These are phyloP conservation scores for Hypomecis punctinalis DNA, from an alignment of 2,888 invertebrate species.

Conservation along the genomic window DNA sequence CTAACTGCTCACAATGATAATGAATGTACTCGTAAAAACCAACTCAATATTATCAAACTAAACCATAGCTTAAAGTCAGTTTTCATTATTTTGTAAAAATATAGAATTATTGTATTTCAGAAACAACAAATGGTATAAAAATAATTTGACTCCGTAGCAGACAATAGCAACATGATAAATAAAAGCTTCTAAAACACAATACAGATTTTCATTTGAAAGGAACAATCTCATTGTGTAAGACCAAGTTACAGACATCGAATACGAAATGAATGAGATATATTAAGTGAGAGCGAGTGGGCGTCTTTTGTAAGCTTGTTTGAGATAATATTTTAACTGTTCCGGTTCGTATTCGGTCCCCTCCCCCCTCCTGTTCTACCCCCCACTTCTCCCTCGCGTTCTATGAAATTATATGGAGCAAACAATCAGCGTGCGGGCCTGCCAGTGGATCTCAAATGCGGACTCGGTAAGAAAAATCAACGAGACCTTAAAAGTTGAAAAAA, in stretches of 20 bases:
- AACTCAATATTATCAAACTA: too few relatives aligned
- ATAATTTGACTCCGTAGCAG: slow-evolving; percentile 12
- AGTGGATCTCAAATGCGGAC: slow-evolving; percentile 50
- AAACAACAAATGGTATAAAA: slow-evolving; percentile 1
- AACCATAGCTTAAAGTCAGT: not conserved
- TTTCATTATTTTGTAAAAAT: not conserved
- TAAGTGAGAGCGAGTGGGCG: slow-evolving; percentile 61
- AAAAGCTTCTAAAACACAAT: slow-evolving; percentile 19
- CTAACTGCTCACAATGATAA: too few relatives aligned
- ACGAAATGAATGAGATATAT: slow-evolving; percentile 63
- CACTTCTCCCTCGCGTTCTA: slow-evolving; percentile 53
- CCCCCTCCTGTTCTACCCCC: slow-evolving; percentile 43
- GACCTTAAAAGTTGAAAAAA: too few relatives aligned
- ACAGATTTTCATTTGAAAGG: slow-evolving; percentile 25
- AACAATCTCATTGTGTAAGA: slow-evolving; percentile 30
- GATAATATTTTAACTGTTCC: slow-evolving; percentile 64
- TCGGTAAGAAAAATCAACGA: too few relatives aligned
- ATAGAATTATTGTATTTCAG: not conserved
- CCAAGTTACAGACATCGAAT: slow-evolving; percentile 34
- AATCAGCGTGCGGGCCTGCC: slow-evolving; percentile 57
- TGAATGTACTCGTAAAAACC: too few relatives aligned
- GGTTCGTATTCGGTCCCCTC: slow-evolving; percentile 62
- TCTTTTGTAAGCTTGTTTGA: slow-evolving; percentile 62
- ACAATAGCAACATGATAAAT: slow-evolving; percentile 10
- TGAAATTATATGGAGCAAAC: slow-evolving; percentile 77